Conservation (phyloP, 2,113 vertebrate species). For the Xenopus borealis region DNA sequence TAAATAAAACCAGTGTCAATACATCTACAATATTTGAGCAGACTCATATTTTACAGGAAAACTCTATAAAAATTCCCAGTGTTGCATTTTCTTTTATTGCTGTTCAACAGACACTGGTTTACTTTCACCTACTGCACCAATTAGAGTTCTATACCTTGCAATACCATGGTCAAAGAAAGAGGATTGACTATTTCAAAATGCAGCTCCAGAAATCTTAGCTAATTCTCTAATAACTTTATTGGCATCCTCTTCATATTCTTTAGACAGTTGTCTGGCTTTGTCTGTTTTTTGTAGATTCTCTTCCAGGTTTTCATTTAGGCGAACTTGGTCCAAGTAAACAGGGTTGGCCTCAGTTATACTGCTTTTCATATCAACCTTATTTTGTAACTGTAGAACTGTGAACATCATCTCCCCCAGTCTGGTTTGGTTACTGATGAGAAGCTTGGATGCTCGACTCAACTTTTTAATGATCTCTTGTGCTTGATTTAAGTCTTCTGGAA, state of each 20-base stretch:
- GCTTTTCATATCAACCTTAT: conserved; percentile 52
- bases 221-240: conserved; percentile 56
- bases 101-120: no score
- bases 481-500: conserved; percentile 54
- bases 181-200: neutral
- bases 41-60: no score
- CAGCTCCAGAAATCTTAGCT: conserved; percentile 52
- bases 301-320: conserved; percentile 55
- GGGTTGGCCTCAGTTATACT: conserved; percentile 42
- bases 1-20: no score
- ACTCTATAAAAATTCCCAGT: no score
- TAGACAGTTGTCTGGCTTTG: conserved; percentile 57
- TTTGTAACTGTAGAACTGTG: conserved; percentile 53
- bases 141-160: no score
- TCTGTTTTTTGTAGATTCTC: conserved; percentile 59
- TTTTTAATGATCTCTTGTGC: conserved; percentile 56
- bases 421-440: conserved; percentile 52
- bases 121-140: no score
- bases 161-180: no score
- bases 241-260: conserved; percentile 55
- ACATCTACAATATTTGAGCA: no score
- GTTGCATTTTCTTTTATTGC: no score
- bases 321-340: conserved; percentile 56
- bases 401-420: conserved; percentile 52
- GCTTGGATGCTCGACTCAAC: conserved; percentile 55